Base-by-base conservation (phyloP, 2,888 invertebrate genomes). In the Lycophotia porphyrea region DNA sequence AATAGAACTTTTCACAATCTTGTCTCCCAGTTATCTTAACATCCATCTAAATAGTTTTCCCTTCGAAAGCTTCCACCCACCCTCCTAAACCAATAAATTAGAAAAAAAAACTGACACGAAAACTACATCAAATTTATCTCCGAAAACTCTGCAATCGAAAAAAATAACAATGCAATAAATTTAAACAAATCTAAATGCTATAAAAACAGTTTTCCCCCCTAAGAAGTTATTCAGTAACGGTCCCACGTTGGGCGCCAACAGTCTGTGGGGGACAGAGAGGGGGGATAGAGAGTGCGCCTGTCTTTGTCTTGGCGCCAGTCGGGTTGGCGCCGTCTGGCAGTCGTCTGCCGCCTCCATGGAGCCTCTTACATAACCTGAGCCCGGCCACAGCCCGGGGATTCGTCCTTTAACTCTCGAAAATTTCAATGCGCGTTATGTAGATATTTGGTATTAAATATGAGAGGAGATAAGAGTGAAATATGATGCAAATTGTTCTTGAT, bases 241-340 rank as follows among this genome's bases (percentile, higher is more conserved):
- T 84, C 89, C 91, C 93, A 82, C 80, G 91, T 89, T 91, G 95
- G 95, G 95, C 95, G 95, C 91, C 90, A 91, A 78, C 68, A 86
- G 82, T 90, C 90, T 86, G 86, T 68, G 74, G 63, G 78, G 49
- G 81, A 88, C n/a, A 31, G 90, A 84, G 90, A 90, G 85, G 76
- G 88, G 75, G 88, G 86, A 73, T 67, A 72, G 69, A 79, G 81
- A 85, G 77, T 76, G 82, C 67, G 69, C 68, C 82, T 76, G 85
- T 92, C 92, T 88, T 90, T 61, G 85, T 92, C 90, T 74, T 89
- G 93, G 97, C 97, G 97, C 97, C 97, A 96, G 97, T 91, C 96
- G 92, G 94, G 88, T 95, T 93, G 97, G 97, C 97, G 96, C 97
- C 97, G 95, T 93, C 92, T 94, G 89, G 86, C 87, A 85, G 85